Base-by-base conservation (phyloP, 2,888 invertebrate genomes). In the Asteroscopus sphinx region DNA sequence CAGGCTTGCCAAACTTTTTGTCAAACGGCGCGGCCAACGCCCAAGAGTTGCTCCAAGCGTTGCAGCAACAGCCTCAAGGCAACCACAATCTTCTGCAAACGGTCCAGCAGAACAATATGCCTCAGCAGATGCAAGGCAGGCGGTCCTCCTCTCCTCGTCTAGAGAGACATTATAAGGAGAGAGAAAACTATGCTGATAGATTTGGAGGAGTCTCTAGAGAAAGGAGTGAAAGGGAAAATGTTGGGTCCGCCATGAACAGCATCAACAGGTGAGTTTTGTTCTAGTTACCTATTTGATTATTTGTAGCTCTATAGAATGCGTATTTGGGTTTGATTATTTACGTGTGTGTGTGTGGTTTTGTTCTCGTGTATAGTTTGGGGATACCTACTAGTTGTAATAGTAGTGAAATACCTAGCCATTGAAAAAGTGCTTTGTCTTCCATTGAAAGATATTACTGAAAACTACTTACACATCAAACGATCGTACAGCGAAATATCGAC, bases 31-130 rank as follows among this genome's bases (percentile, higher is more conserved):
- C 95, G 36, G 93, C 96, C 39, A 96, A 96, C 72, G 96, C 96
- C 9, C 97, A 97, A 81, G 97, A 97, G 82, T 87, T 97, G 60
- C 92, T 97, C 15, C 97, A 96, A 81, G 96, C 97, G 3, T 90
- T 97, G 81, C 96, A 97, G 83, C 89, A 69, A 35, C 95, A 69
- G 45, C 95, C 97, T 33, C 92, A 90, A 78, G 81, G 80, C 47
- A 95, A 95, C 63, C 93, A 94, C 72, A 92, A 88, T 48, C 86
- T 94, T 52, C 87, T 94, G 69, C 92, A 94, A 68, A 94, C 94
- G 15, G 94, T 93, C 0, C 93, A 93, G 68, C 91, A 95, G 84
- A 92, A 94, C 67, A 93, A 70, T 77, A 84, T 93, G 88, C 89
- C 93, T 36, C 90, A 95, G 74, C 92, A 92, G 75, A 92, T 93